phyloP scores from a whole-genome alignment of 2,888 invertebrate genomes.

The Leucophora obtusa region DNA sequence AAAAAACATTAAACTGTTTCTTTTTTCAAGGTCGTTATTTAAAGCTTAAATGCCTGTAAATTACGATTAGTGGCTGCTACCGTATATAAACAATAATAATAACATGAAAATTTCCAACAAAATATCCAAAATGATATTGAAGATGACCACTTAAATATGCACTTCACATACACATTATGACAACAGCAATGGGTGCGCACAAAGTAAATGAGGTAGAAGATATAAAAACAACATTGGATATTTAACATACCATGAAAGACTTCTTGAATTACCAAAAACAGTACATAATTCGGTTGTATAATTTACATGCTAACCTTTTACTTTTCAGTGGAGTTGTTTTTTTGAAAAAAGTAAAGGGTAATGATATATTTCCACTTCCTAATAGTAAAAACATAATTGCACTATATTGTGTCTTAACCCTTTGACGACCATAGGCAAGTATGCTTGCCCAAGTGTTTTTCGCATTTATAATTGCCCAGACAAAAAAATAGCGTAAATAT shows the following conservation, averaged over 20 bases:
- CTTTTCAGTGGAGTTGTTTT: background rate
- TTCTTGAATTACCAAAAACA: background rate
- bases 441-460: no score
- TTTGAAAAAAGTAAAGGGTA: background rate
- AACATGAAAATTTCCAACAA: background rate
- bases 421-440: no score
- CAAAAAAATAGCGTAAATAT: no score
- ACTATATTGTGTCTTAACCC: no score
- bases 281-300: background rate
- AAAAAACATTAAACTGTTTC: slow-evolving; percentile 1
- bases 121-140: background rate
- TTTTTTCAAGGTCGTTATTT: slow-evolving; percentile 40
- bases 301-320: slow-evolving; percentile 21
- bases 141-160: slow-evolving; percentile 23
- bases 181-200: background rate
- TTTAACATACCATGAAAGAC: slow-evolving; percentile 4
- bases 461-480: no score
- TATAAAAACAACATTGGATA: background rate
- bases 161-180: slow-evolving; percentile 32
- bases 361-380: background rate
- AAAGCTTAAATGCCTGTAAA: slow-evolving; percentile 17
- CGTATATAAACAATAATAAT: background rate
- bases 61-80: background rate
- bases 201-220: background rate
- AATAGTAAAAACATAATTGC: background rate